Base-by-base conservation (phyloP, 2,113 vertebrate species). In the Colius striatus region DNA sequence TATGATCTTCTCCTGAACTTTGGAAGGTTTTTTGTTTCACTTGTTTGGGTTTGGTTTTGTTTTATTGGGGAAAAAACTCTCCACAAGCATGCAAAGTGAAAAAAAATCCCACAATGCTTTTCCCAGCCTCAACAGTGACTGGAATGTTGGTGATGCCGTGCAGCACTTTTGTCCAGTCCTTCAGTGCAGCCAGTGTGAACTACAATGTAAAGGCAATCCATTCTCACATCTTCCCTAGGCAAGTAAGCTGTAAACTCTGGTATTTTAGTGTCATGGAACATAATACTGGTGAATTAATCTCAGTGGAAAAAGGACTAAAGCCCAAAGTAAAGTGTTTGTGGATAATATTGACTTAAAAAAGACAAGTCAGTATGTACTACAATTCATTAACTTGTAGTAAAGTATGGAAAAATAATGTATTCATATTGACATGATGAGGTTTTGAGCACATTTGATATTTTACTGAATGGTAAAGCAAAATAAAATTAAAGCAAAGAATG, bases 401-500 rank as follows among this genome's bases (percentile, higher is more conserved):
- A 80, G 21, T 62, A 47, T 36, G 11, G 41, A 51, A 75, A 76
- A 92, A 66, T 9, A 79, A 61, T 38, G 9, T 38, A 13, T 51
- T 87, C 6, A 13, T 75, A 61, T 75, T 77, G 47, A 85, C 83
- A 29, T 43, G 20, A 57, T 62, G 11, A 85, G 7, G 4, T 80
- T 90, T 94, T 66, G 30, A 84, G 60, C 25, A 27, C 5, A 90
- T 41, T 41, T 41, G 13, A 32, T 78, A 68, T 27, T 57, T 88
- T 77, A 66, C 41, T 73, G 36, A 85, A 76, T 80, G 38, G 9
- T 58, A 88, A 91, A 83, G 17, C 27, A 80, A 85, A 90, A 94
- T 88, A 74, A 74, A 92, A 95, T 93, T 73, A 90, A 78, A 84
- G 84, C 78, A 54, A 91, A 82, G 58, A 61, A 50, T 38, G 12